These are phyloP conservation scores for Sebastes variabilis DNA, from an alignment of 2,797 vertebrate species.

Conservation along the genomic window DNA sequence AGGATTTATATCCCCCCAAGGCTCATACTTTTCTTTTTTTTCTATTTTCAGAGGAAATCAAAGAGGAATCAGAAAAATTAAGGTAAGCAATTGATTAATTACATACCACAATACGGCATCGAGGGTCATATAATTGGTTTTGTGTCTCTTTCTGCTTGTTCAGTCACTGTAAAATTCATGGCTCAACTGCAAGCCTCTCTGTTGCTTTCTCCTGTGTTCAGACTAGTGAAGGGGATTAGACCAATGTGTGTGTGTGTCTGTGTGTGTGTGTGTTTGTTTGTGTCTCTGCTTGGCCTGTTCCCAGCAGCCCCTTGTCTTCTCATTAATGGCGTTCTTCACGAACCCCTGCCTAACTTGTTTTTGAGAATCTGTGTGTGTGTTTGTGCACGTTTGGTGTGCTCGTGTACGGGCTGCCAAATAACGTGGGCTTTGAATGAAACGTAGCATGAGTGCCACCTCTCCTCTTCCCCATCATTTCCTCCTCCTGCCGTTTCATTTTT, in stretches of 20 bases:
- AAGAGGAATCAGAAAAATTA: constrained; percentile 81
- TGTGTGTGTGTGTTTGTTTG: constrained; percentile 44
- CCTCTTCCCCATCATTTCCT: constrained; percentile 15
- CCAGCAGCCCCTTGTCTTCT: constrained; percentile 49
- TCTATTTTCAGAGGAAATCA: constrained; percentile 81
- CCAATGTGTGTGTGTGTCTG: constrained; percentile 8
- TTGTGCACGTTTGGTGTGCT: background rate
- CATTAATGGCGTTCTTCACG: constrained; percentile 63
- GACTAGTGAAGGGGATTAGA: constrained; percentile 46
- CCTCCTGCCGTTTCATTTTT: constrained; percentile 6
- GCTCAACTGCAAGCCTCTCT: constrained; percentile 16
- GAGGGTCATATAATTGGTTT: constrained; percentile 16
- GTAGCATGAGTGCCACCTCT: constrained; percentile 30
- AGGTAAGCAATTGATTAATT: constrained; percentile 70
- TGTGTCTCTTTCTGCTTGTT: constrained; percentile 14
- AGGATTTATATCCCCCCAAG: constrained; percentile 16
- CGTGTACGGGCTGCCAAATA: constrained; percentile 45
- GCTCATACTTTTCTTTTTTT: constrained; percentile 24
- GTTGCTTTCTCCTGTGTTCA: constrained; percentile 42
- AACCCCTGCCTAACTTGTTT: constrained; percentile 40
- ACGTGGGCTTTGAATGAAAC: constrained; percentile 57
- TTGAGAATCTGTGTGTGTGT: background rate
- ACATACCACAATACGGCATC: background rate
- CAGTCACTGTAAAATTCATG: constrained; percentile 31
- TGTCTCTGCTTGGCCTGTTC: constrained; percentile 41